phyloP scores from a whole-genome alignment of 2,888 invertebrate genomes.

The Aleiodes testaceus region DNA sequence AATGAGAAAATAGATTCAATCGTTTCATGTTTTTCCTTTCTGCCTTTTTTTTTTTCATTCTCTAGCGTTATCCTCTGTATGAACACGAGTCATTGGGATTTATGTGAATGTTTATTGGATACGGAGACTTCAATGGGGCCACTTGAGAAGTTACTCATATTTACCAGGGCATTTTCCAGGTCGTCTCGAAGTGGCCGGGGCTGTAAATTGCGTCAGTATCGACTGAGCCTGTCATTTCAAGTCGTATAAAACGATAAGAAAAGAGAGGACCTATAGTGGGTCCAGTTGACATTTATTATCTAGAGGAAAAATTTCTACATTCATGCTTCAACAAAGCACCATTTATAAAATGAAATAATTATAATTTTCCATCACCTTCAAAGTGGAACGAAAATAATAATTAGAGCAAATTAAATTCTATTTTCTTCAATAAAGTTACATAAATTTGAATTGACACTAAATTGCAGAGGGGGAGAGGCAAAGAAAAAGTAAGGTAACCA shows the following conservation, averaged over 20 bases:
- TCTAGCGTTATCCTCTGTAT: neutral
- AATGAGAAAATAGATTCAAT: conserved; percentile 8
- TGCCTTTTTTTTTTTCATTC: conserved; percentile 18
- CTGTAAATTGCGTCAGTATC: conserved; percentile 28
- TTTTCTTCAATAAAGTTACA: conserved; percentile 10
- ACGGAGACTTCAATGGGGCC: conserved; percentile 9
- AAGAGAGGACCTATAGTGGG: conserved; percentile 8
- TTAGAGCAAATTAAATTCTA: conserved; percentile 16
- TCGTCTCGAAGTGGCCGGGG: conserved; percentile 18
- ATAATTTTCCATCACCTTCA: conserved; percentile 4
- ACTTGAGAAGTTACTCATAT: conserved; percentile 16
- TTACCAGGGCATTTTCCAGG: conserved; percentile 15
- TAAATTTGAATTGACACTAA: neutral
- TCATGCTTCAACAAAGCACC: conserved; percentile 8
- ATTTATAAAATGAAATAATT: conserved; percentile 15
- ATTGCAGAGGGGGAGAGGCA: neutral
- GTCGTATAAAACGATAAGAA: conserved; percentile 19
- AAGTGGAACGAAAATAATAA: neutral
- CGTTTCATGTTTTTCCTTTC: neutral
- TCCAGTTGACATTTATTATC: conserved; percentile 24
- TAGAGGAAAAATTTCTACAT: conserved; percentile 19
- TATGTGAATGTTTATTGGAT: conserved; percentile 5
- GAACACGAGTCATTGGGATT: conserved; percentile 12
- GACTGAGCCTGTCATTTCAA: conserved; percentile 16
- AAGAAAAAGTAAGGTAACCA: conserved; percentile 15